Evolutionary conservation across 1,140 invertebrate species (phyloP), one percentile per base, ranked within the genome.

Genomic region (Doryteuthis pealeii): DNA sequence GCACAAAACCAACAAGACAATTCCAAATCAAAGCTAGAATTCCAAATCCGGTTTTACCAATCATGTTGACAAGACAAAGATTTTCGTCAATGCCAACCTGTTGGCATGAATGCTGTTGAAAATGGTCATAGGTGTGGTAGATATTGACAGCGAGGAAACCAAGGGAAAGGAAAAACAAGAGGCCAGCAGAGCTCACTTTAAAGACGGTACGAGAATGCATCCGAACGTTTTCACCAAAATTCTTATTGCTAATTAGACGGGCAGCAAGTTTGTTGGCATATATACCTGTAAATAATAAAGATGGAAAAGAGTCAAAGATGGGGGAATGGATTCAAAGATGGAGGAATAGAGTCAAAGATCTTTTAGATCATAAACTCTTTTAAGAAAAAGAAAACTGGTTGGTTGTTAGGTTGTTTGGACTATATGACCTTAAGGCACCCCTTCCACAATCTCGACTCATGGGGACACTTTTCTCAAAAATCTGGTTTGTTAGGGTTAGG

Each of bases 121-220:
- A 87, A 32, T 75, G 74, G 30, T 31, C 22, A 43, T 76, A 75
- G 14, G 78, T 78, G 45, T 80, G 79, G 74, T 84, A 78, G 72
- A 81, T 78, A 40, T 85, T 85, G 31, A 85, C 68, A 8, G 70
- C 30, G 5, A 79, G 78, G 33, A 86, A 77, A 15, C 33, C n/a
- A 30, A 80, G 33, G 33, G 78, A 71, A 8, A 86, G 28, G 35
- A 85, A 72, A 65, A 83, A 81, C 18, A 88, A 49, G 6, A 88
- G 40, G 10, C 81, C 74, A 3, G 76, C 73, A 2, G 79, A 72
- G 70, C 78, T 87, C 68, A 88, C 78, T 73, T 88, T 88, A 31
- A 89, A 79, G 70, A 89, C 82, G 8, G 88, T 89, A 65, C 85
- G 83, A 15, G 87, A 84, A 77, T 89, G 88, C 72, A 88, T 80